phyloP scores from a whole-genome alignment of 2,113 vertebrate genomes.

The Nothoprocta perdicaria region DNA sequence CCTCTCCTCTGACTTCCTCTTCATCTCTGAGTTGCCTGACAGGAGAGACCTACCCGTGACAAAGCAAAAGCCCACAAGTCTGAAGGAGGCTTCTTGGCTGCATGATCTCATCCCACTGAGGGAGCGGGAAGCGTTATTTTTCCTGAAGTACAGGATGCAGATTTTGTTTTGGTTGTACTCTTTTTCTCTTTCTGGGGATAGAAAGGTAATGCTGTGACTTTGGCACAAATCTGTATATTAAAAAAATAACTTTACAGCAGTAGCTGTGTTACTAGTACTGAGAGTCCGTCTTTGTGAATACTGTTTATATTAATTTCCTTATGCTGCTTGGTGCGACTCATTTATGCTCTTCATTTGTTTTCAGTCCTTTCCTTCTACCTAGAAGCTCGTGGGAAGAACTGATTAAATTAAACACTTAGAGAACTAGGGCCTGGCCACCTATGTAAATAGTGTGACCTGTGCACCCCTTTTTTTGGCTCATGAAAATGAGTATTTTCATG shows the following conservation, averaged over 20 bases:
- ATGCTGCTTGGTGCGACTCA: background rate
- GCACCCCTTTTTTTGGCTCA: background rate
- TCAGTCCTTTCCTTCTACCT: background rate
- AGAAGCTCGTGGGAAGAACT: background rate
- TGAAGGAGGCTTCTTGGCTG: conserved; percentile 69
- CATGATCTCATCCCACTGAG: conserved; percentile 56
- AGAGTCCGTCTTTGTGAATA: background rate
- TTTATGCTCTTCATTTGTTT: background rate
- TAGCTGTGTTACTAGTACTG: background rate
- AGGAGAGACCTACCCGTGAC: conserved; percentile 51
- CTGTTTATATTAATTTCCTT: background rate
- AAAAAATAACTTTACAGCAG: background rate
- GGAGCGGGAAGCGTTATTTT: conserved; percentile 70
- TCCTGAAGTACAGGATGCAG: conserved; percentile 77
- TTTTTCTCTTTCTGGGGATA: conserved; percentile 31
- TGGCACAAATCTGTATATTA: background rate
- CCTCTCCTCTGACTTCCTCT: conserved; percentile 70
- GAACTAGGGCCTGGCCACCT: background rate
- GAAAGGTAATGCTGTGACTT: conserved; percentile 46
- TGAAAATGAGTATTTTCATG: background rate
- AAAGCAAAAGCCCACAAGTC: conserved; percentile 31
- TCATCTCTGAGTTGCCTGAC: conserved; percentile 59
- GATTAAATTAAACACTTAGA: background rate
- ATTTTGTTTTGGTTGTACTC: conserved; percentile 69
- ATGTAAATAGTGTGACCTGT: background rate